Conservation (phyloP, 2,888 invertebrate genomes). For the Trachelus tabidus region DNA sequence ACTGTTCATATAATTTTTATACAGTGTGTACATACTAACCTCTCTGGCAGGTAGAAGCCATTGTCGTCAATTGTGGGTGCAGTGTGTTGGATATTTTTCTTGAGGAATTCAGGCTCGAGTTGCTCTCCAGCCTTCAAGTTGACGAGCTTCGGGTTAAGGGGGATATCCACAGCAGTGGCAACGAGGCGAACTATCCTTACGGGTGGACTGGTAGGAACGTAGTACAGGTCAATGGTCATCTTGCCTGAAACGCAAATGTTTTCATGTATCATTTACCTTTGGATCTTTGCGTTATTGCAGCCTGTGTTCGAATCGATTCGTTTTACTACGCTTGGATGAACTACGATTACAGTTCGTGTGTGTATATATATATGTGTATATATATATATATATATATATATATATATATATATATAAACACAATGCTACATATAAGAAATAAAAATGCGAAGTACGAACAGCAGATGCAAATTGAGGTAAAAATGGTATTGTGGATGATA, state of each 20-base stretch:
- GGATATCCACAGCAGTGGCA: constrained; percentile 71
- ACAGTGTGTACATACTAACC: constrained; percentile 31
- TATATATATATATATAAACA: too few species aligned
- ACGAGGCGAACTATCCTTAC: constrained; percentile 73
- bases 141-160: constrained; percentile 71
- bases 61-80: constrained; percentile 84
- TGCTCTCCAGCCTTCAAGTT: constrained; percentile 73
- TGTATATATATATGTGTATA: too few species aligned
- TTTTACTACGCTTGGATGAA: too few species aligned
- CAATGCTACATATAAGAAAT: too few species aligned
- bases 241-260: background rate
- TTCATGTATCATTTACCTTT: background rate
- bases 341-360: too few species aligned
- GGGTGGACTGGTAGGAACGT: constrained; percentile 72
- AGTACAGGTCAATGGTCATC: constrained; percentile 69
- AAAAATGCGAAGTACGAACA: too few species aligned
- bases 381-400: too few species aligned
- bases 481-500: too few species aligned
- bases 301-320: too few species aligned
- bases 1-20: background rate
- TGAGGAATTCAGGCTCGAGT: constrained; percentile 73
- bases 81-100: constrained; percentile 84
- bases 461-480: too few species aligned
- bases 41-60: constrained; percentile 82
- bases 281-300: background rate